A percentile compares a stretch with the other conserved stretches of the same genome.
Conservation (phyloP, 2,888 invertebrate genomes). For the Drosophila mayaguana region DNA sequence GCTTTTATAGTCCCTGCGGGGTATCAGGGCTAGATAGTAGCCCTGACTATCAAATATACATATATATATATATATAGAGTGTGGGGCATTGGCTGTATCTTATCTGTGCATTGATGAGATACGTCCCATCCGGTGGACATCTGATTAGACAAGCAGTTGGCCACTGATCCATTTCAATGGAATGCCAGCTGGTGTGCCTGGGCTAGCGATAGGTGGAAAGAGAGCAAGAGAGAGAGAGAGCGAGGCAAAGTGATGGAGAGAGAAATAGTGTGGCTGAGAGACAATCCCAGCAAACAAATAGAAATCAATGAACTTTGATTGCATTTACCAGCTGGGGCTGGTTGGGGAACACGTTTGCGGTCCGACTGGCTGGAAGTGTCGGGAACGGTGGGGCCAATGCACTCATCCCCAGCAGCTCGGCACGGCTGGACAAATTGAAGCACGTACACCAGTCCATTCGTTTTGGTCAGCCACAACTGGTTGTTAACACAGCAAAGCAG, state of each 20-base stretch:
- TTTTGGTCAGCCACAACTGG: constrained; percentile 62
- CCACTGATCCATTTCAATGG: constrained; percentile 10
- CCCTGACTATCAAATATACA: not conserved
- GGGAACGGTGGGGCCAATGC: constrained; percentile 45
- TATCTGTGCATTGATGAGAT: constrained; percentile 40
- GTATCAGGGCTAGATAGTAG: constrained; percentile 1
- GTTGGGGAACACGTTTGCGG: constrained; percentile 63
- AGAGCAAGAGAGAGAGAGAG: no score
- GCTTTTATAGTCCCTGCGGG: constrained; percentile 51
- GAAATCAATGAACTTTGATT: constrained; percentile 69
- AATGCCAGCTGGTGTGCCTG: constrained; percentile 5
- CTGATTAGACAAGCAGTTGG: constrained; percentile 29
- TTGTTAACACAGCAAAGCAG: constrained; percentile 40
- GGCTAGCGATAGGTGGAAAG: not conserved
- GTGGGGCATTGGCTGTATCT: constrained; percentile 41
- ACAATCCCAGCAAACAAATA: constrained; percentile 17
- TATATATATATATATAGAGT: not conserved
- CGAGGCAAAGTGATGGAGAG: not conserved
- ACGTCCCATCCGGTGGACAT: constrained; percentile 22
- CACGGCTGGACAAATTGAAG: constrained; percentile 52
- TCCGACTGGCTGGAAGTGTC: constrained; percentile 18
- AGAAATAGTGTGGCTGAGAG: not conserved
- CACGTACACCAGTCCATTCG: constrained; percentile 61
- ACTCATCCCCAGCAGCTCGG: constrained; percentile 27
- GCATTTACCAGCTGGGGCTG: constrained; percentile 14